Percentiles rank a stretch among this genome's conserved stretches.
Conservation (phyloP, 2,888 invertebrate species). For the Neoitamus cyanurus region DNA sequence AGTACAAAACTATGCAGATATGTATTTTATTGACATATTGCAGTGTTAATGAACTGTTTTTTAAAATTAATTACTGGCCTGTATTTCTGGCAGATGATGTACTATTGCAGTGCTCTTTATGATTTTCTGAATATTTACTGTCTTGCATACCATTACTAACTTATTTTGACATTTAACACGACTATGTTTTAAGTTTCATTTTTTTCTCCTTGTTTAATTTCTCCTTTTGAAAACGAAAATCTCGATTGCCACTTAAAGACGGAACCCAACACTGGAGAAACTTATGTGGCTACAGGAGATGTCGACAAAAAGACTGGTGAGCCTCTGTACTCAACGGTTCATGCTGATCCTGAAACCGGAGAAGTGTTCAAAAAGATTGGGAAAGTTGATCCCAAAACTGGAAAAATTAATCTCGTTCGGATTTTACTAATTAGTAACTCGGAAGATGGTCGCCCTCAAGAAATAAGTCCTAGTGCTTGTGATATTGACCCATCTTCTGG, state of each 20-base stretch:
- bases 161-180: background rate
- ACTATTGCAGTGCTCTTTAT: too few relatives aligned
- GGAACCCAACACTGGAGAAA: slow-evolving; percentile 75
- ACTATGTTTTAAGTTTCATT: background rate
- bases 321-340: slow-evolving; percentile 69
- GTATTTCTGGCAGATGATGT: too few relatives aligned
- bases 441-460: slow-evolving; percentile 56
- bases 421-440: background rate
- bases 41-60: too few relatives aligned
- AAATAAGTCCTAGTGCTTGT: slow-evolving; percentile 77
- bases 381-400: slow-evolving; percentile 74
- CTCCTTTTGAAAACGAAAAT: background rate
- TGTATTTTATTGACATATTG: too few relatives aligned
- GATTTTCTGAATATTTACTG: background rate
- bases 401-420: slow-evolving; percentile 71
- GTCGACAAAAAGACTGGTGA: slow-evolving; percentile 80
- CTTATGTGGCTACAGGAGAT: slow-evolving; percentile 75
- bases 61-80: too few relatives aligned
- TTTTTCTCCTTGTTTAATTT: too few relatives aligned
- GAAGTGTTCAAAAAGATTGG: slow-evolving; percentile 78
- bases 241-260: slow-evolving; percentile 61
- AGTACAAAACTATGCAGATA: too few relatives aligned
- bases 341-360: slow-evolving; percentile 70
- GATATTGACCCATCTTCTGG: slow-evolving; percentile 78
- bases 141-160: background rate